These are phyloP conservation scores for Eretmocerus hayati DNA, from an alignment of 2,888 invertebrate species.

Conservation along the genomic window DNA sequence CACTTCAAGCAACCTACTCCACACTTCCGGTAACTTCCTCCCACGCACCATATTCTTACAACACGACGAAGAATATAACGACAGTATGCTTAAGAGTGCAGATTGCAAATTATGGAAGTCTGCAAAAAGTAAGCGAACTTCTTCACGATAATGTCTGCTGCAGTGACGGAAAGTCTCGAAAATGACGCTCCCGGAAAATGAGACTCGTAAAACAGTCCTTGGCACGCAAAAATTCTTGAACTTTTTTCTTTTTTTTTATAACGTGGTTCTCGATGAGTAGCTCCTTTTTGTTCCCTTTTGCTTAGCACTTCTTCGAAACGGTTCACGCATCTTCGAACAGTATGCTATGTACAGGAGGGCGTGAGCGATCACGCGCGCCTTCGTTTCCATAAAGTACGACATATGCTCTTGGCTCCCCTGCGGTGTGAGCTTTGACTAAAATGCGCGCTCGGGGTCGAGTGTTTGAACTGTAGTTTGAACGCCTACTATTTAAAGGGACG, in stretches of 20 bases:
- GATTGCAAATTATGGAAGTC: not conserved
- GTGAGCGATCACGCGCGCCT: not conserved
- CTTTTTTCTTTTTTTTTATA: constrained; percentile 5
- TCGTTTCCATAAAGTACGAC: constrained; percentile 5
- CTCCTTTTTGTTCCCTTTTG: not conserved
- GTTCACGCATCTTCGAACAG: constrained; percentile 11
- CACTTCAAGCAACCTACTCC: no score
- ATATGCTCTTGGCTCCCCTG: constrained; percentile 6
- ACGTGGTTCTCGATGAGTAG: not conserved
- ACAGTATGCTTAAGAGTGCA: no score
- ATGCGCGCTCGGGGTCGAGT: no score
- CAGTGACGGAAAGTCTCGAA: no score
- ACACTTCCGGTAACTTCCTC: no score
- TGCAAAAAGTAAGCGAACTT: not conserved
- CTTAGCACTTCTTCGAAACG: constrained; percentile 9
- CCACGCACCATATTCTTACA: not conserved
- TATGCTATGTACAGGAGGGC: no score
- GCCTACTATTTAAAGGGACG: no score
- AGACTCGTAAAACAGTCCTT: constrained; percentile 38
- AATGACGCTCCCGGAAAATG: constrained; percentile 34
- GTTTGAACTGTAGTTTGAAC: no score
- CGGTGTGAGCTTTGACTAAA: not conserved
- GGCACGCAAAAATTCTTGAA: constrained; percentile 35
- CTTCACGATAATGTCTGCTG: not conserved
- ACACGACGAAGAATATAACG: no score